These are phyloP conservation scores for Mormyrus iriodes DNA, from an alignment of 2,113 vertebrate species.

Conservation along the genomic window DNA sequence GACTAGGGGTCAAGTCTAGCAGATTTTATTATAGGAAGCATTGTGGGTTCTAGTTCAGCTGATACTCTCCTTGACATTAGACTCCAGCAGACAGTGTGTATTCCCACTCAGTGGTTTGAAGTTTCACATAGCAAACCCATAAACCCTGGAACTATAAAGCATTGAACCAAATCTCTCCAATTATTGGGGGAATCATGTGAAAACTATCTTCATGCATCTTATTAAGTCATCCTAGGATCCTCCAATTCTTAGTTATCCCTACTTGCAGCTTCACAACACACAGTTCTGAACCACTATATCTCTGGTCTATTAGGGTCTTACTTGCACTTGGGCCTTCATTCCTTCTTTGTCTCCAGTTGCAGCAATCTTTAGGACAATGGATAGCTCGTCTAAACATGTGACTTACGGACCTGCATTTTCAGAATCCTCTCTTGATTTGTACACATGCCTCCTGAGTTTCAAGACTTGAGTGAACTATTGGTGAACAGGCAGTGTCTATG, in stretches of 20 bases:
- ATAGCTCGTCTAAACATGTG: neutral
- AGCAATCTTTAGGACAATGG: neutral
- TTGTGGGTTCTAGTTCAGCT: too few species aligned
- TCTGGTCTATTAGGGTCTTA: neutral
- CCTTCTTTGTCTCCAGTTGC: neutral
- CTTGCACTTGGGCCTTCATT: neutral
- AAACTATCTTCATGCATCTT: neutral
- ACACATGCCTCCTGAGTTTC: too few species aligned
- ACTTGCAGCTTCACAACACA: neutral
- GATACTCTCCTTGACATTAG: too few species aligned
- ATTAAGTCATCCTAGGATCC: neutral
- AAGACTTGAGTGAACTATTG: too few species aligned
- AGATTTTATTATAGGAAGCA: too few species aligned
- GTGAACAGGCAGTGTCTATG: neutral
- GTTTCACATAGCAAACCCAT: neutral
- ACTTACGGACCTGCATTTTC: neutral
- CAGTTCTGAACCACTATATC: neutral
- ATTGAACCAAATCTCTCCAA: neutral
- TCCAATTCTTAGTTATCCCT: neutral
- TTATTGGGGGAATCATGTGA: neutral
- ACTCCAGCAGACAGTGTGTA: neutral
- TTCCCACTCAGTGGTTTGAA: neutral
- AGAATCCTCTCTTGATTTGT: neutral
- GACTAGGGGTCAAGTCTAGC: too few species aligned
- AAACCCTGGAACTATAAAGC: neutral